Evolutionary conservation across 2,888 invertebrate genomes (phyloP), one percentile per base, ranked within the genome.

Genomic region (Ectobius pallidus): DNA sequence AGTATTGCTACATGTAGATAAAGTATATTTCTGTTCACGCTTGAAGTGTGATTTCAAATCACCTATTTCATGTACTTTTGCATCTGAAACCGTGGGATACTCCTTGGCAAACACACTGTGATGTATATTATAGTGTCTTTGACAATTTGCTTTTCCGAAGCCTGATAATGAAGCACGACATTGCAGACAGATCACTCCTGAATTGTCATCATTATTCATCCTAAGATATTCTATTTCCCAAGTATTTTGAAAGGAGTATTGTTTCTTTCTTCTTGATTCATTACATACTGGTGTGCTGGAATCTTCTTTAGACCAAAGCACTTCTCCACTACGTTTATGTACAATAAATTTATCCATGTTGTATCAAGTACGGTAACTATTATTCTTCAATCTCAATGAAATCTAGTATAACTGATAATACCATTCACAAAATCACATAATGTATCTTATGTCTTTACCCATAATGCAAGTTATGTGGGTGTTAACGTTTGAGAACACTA

Each of bases 61-160:
- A 32, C 18, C 63, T 34, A 18, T 63, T 63, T 18, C 22, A 63
- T 34, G 63, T 63, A 30, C 32, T 34, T 34, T 63, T 63, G 61
- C 22, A 25, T 16, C 34, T 18, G 30, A 32, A 25, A 32, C 39
- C 22, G 16, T 49, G 49, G 49, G 49, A 49, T n/a, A 49, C 49
- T 49, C n/a, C 49, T 49, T n/a, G 49, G n/a, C 7, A 49, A 49
- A 14, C 49, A n/a, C 49, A 49, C 18, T 49, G 6, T 49, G 49
- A 49, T 49, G 49, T 49, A n/a, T 49, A 49, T 49, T 49, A 18
- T 49, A 49, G n/a, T 49, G 49, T 49, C n/a, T 49, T 14, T 49
- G n/a, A 49, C 16, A 14, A 49, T 49, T 49, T 49, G 49, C n/a
- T 49, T 49, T 49, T 49, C 7, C n/a, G 49, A 14, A 49, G 11